Evolutionary conservation across 2,113 vertebrate species (phyloP).

Genomic region (Probosciger aterrimus): DNA sequence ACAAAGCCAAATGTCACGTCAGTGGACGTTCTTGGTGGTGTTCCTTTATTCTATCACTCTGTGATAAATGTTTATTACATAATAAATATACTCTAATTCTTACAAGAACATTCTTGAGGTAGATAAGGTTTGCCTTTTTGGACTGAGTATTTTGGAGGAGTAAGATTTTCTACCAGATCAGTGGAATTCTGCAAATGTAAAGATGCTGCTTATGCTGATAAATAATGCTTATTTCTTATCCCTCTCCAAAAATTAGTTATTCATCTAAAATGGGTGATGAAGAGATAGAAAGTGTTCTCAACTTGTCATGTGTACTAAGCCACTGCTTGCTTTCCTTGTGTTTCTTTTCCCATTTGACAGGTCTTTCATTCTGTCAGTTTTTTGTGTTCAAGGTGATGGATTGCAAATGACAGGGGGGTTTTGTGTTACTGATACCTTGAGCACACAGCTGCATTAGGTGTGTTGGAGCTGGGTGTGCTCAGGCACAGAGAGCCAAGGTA

Average conservation of each 20-base stretch:
- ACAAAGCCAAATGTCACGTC: not conserved
- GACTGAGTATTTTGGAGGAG: not conserved
- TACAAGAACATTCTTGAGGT: not conserved
- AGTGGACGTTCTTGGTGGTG: not conserved
- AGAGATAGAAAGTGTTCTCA: not conserved
- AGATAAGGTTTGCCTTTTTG: not conserved
- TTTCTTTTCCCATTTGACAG: not conserved
- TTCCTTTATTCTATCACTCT: not conserved
- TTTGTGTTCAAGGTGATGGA: not conserved
- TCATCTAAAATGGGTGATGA: not conserved
- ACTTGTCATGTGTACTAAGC: not conserved
- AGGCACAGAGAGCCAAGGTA: not conserved
- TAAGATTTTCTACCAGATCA: not conserved
- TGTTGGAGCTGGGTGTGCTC: not conserved
- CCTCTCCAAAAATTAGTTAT: not conserved
- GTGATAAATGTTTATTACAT: not conserved
- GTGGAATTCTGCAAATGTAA: not conserved
- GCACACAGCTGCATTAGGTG: not conserved
- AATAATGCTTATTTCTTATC: not conserved
- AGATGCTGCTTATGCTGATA: not conserved
- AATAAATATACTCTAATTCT: not conserved
- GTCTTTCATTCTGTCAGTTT: not conserved
- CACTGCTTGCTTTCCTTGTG: not conserved
- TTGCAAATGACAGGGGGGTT: rapidly evolving
- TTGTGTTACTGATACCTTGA: not conserved